Evolutionary conservation across 1,140 invertebrate species (phyloP).

Genomic region (Steinernema khuongi): DNA sequence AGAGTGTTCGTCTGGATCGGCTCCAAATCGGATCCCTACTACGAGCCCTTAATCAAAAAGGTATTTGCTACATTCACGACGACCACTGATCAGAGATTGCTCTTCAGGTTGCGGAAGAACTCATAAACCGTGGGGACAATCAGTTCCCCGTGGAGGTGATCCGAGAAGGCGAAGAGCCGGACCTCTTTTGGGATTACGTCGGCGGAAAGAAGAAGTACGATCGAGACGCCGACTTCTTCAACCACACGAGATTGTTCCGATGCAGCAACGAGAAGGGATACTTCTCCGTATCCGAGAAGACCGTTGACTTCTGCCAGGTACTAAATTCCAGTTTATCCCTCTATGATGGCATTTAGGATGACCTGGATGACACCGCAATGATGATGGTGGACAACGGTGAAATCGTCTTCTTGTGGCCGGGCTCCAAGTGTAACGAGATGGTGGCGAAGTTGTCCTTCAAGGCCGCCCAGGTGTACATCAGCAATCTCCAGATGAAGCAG

Average conservation of each 20-base stretch:
- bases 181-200: constrained; percentile 95
- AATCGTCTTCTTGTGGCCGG: constrained; percentile 95
- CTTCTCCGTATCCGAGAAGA: constrained; percentile 97
- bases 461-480: constrained; percentile 97
- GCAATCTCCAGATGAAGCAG: constrained; percentile 90
- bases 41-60: constrained; percentile 73
- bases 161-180: constrained; percentile 93
- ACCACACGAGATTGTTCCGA: constrained; percentile 85
- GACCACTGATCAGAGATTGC: too few relatives aligned
- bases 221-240: constrained; percentile 81
- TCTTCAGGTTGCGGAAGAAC: constrained; percentile 50
- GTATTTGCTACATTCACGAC: too few relatives aligned
- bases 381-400: constrained; percentile 99
- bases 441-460: constrained; percentile 98
- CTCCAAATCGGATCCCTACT: constrained; percentile 77
- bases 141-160: constrained; percentile 68
- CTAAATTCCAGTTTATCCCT: constrained; percentile 8
- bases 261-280: constrained; percentile 99
- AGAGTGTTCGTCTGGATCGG: constrained; percentile 98
- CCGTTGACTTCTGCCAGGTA: constrained; percentile 98
- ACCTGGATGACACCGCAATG: constrained; percentile 96
- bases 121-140: constrained; percentile 49
- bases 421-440: constrained; percentile 89
- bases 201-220: constrained; percentile 89
- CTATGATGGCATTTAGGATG: constrained; percentile 70